A percentile compares a stretch with the other conserved stretches of the same genome.
Evolutionary conservation across 2,888 invertebrate genomes (phyloP).

Genomic region (Dermolepida albohirtum): DNA sequence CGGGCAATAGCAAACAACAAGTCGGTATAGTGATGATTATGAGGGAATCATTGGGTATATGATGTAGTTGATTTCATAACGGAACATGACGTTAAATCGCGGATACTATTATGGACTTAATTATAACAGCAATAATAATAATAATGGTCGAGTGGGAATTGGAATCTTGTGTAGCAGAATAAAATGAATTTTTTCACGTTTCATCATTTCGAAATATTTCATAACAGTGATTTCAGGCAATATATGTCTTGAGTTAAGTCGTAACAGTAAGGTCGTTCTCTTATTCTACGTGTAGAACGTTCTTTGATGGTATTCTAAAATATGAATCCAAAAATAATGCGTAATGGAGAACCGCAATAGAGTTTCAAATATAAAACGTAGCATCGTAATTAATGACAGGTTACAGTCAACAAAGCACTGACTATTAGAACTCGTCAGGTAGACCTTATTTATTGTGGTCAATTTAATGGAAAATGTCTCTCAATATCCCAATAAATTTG

Average conservation of each 20-base stretch:
- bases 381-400: too few relatives aligned
- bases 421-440: too few relatives aligned
- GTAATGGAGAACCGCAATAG: too few relatives aligned
- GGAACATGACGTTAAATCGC: slow-evolving; percentile 26
- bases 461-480: too few relatives aligned
- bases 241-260: not conserved
- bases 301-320: too few relatives aligned
- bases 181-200: slow-evolving; percentile 12
- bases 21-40: not conserved
- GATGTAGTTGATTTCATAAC: slow-evolving; percentile 26
- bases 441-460: too few relatives aligned
- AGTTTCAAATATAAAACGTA: too few relatives aligned
- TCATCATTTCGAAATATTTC: not conserved
- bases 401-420: too few relatives aligned
- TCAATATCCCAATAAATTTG: too few relatives aligned
- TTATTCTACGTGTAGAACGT: too few relatives aligned
- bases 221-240: not conserved
- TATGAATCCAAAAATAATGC: too few relatives aligned
- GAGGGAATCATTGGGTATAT: slow-evolving; percentile 16
- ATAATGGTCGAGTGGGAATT: slow-evolving; percentile 19
- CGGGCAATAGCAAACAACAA: not conserved
- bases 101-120: slow-evolving; percentile 34
- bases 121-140: slow-evolving; percentile 5
- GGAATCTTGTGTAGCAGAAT: not conserved
- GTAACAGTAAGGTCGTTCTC: too few relatives aligned